Conservation (phyloP, 2,113 vertebrate species). For the Tragulus kanchil region DNA sequence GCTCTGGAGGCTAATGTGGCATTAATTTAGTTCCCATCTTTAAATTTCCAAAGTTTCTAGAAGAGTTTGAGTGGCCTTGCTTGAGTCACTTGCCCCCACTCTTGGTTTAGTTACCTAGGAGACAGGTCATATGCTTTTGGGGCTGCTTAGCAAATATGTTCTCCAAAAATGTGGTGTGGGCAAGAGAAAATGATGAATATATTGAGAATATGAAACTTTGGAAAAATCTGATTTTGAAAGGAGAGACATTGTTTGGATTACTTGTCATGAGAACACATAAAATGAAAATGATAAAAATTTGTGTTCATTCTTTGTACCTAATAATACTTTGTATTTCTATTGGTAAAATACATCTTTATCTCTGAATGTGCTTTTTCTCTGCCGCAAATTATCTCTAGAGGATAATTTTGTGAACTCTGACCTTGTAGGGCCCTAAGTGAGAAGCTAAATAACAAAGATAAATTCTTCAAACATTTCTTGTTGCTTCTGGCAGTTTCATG, state of each 20-base stretch:
- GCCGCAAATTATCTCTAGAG: background rate
- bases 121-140: background rate
- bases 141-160: background rate
- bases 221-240: constrained; percentile 31
- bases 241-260: constrained; percentile 20
- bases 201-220: background rate
- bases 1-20: background rate
- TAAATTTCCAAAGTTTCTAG: constrained; percentile 41
- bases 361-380: constrained; percentile 12
- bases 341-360: constrained; percentile 36
- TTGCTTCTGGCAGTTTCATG: constrained; percentile 53
- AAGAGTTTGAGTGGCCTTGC: background rate
- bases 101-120: background rate
- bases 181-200: background rate
- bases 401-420: constrained; percentile 39
- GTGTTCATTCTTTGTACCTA: constrained; percentile 27
- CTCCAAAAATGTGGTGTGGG: background rate
- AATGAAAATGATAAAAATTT: constrained; percentile 53
- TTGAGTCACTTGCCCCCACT: background rate
- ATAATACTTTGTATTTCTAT: background rate
- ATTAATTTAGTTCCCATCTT: constrained; percentile 26
- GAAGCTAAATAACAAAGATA: constrained; percentile 55
- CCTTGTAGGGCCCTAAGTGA: background rate
- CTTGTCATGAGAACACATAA: constrained; percentile 35
- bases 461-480: constrained; percentile 54